Conservation (phyloP, 37 sponge, comb jelly and placozoan genomes). For the Diacarnus erythraeanus region DNA sequence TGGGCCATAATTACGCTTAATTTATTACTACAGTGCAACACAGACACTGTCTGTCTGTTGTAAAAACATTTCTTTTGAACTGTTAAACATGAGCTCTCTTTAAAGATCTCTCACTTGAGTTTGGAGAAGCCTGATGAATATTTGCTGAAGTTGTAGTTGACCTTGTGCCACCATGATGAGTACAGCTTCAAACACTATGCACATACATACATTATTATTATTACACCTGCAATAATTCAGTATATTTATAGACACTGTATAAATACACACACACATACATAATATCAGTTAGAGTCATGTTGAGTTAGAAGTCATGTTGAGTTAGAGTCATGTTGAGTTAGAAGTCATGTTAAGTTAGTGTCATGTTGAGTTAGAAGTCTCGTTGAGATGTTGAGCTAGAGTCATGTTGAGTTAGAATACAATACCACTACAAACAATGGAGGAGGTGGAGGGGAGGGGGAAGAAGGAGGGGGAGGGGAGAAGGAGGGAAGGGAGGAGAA, state of each 20-base stretch:
- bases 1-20: no score
- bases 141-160: conserved; percentile 49
- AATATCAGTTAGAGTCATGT: neutral
- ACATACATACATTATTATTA: conserved; percentile 17
- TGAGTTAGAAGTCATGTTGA: neutral
- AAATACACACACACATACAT: conserved; percentile 39
- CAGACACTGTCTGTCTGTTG: no score
- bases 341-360: neutral
- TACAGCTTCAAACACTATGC: conserved; percentile 66
- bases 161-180: conserved; percentile 55
- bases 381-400: no score
- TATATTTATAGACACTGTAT: neutral
- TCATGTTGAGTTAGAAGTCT: neutral
- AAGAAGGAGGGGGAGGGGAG: neutral
- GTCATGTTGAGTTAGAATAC: neutral
- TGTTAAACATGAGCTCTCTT: no score
- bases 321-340: neutral
- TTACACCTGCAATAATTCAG: neutral
- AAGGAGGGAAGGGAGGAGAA: neutral
- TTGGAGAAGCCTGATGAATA: conserved; percentile 15
- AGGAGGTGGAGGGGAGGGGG: neutral
- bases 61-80: no score
- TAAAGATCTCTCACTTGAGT: conserved; percentile 28
- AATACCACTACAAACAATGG: no score
- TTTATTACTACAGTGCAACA: no score